Conservation (phyloP, 2,888 invertebrate species). For the Sinohyriopsis cumingii region DNA sequence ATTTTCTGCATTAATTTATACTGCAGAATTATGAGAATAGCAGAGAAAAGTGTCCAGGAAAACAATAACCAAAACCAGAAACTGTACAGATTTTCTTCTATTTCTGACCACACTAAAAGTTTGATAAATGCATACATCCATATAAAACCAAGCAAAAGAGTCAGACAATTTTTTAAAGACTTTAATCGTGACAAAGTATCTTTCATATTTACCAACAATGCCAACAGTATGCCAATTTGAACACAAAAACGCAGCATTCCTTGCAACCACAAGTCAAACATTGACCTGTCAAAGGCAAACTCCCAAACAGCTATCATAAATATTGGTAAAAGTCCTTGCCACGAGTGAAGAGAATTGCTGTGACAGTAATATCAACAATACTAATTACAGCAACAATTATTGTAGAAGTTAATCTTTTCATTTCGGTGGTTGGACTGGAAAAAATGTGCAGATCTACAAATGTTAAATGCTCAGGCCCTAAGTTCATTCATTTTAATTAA, state of each 20-base stretch:
- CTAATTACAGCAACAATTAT: too few relatives aligned
- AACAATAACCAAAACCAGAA: slow-evolving; percentile 52
- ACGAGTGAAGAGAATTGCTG: slow-evolving; percentile 43
- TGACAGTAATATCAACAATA: slow-evolving; percentile 22
- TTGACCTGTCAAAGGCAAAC: slow-evolving; percentile 35
- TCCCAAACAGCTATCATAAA: slow-evolving; percentile 23
- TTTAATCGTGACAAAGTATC: slow-evolving; percentile 33
- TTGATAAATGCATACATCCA: slow-evolving; percentile 49
- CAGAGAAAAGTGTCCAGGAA: slow-evolving; percentile 39
- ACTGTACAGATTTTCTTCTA: slow-evolving; percentile 22
- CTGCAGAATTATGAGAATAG: slow-evolving; percentile 34
- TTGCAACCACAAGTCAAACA: slow-evolving; percentile 54
- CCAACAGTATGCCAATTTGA: slow-evolving; percentile 37
- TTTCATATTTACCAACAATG: slow-evolving; percentile 31
- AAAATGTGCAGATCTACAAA: too few relatives aligned
- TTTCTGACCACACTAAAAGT: slow-evolving; percentile 48
- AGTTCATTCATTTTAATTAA: too few relatives aligned
- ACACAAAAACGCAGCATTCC: slow-evolving; percentile 38
- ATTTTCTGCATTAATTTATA: slow-evolving; percentile 35
- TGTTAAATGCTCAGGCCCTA: too few relatives aligned
- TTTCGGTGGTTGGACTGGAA: slow-evolving; percentile 2
- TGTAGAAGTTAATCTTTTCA: slow-evolving; percentile 9
- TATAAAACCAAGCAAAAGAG: slow-evolving; percentile 19
- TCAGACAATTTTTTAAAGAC: slow-evolving; percentile 12
- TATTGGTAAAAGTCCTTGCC: slow-evolving; percentile 34